Base-by-base conservation (phyloP, 2,113 vertebrate species). In the Procavia capensis region DNA sequence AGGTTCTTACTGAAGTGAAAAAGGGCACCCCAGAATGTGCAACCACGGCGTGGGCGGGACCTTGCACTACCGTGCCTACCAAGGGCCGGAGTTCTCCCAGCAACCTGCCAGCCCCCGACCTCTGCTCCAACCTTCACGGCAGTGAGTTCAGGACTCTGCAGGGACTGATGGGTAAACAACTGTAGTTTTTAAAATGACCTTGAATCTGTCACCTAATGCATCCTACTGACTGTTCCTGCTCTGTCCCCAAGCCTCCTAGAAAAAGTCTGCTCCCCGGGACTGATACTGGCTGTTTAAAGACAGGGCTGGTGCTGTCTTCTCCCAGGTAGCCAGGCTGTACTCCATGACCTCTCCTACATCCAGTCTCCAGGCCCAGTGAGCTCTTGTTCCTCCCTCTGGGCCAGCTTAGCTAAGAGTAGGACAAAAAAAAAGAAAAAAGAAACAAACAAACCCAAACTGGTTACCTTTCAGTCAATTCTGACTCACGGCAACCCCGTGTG, bases 31-130 rank as follows among this genome's bases (percentile, higher is more conserved):
- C 63, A 19, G 50, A 27, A 54, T 39, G n/a, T 3, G 20, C 4
- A 0, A 13, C 20, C 19, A 61, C 63, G 34, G 50, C 0, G 5
- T 1, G 8, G 66, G 9, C 41, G n/a, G 13, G 59, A 13, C 6
- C 9, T 19, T 41, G 13, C 19, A 22, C 10, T 17, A 34, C 16
- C 10, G 6, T 2, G 39, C 39, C 2, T 2, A 82, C 1, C 17
- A 16, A 9, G 31, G 13, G 34, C 4, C 13, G 57, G 70, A 27
- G 1, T 5, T 4, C 43, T 31, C 17, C 75, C 27, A 54, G 45
- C 22, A 10, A 24, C 50, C 19, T 36, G 29, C 17, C 39, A 4
- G 47, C 5, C 36, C 31, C 63, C 29, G 43, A 1, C 19, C 50
- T 61, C 74, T 57, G 63, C 10, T 1, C 10, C 27, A 59, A 9